Conservation (phyloP, 2,888 invertebrate species). For the Pristionchus entomophagus region DNA sequence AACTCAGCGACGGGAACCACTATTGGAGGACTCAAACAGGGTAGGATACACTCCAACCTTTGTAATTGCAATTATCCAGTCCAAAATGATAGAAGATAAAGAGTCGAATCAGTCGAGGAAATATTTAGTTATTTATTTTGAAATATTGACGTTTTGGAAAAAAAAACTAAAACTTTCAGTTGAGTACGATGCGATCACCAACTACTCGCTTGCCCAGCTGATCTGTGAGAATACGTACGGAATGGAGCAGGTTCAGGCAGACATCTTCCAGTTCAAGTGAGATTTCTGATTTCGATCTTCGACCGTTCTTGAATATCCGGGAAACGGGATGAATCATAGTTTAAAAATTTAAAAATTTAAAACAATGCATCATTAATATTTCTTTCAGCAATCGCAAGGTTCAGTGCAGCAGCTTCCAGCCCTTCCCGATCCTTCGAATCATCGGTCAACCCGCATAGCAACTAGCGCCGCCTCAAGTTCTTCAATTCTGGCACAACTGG, state of each 20-base stretch:
- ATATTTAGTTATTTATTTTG: too few relatives aligned
- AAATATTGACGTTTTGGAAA: not conserved
- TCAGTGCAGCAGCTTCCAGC: not conserved
- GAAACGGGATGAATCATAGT: too few relatives aligned
- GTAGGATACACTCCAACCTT: too few relatives aligned
- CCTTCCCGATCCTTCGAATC: not conserved
- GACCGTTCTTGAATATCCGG: not conserved
- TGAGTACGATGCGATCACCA: conserved; percentile 10
- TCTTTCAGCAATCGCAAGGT: not conserved
- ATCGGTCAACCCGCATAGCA: too few relatives aligned
- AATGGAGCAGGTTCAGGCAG: not conserved
- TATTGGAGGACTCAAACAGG: too few relatives aligned
- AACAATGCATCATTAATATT: not conserved
- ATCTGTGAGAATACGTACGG: conserved; percentile 6
- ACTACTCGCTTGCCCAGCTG: not conserved
- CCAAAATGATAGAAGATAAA: too few relatives aligned
- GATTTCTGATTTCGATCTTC: not conserved
- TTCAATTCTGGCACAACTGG: too few relatives aligned
- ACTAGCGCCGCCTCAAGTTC: too few relatives aligned
- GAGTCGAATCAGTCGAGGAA: too few relatives aligned
- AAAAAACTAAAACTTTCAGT: not conserved
- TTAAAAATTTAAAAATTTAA: too few relatives aligned
- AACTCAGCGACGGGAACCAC: not conserved
- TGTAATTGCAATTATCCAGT: too few relatives aligned
- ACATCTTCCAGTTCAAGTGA: conserved; percentile 9